Evolutionary conservation across 2,113 vertebrate genomes (phyloP).

Genomic region (Sebastes schlegelii): DNA sequence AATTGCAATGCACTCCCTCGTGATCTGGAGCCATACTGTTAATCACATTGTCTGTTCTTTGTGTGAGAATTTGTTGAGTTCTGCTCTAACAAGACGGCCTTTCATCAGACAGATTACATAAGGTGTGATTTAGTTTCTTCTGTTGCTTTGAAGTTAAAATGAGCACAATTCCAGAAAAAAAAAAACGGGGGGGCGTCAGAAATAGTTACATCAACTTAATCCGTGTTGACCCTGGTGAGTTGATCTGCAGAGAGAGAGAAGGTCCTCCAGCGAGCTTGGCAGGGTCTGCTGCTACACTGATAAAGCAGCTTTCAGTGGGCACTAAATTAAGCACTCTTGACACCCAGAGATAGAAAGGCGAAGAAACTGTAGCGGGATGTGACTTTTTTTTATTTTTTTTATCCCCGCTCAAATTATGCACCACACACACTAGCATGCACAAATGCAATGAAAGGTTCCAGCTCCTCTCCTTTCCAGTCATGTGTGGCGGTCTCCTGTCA

Average conservation of each 20-base stretch:
- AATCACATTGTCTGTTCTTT: conserved; percentile 7
- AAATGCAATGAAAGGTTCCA: conserved; percentile 23
- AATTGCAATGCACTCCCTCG: conserved; percentile 14
- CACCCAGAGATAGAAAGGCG: conserved; percentile 47
- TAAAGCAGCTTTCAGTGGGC: conserved; percentile 58
- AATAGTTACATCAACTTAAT: conserved; percentile 28
- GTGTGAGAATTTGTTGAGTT: background rate
- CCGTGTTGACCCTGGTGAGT: conserved; percentile 3
- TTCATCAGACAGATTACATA: background rate
- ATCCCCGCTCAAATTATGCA: conserved; percentile 16
- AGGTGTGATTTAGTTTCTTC: background rate
- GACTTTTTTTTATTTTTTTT: conserved; percentile 5
- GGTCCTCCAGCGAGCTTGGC: conserved; percentile 43
- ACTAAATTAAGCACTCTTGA: conserved; percentile 56
- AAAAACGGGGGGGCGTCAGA: background rate
- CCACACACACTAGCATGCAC: conserved; percentile 9
- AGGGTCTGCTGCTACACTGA: conserved; percentile 52
- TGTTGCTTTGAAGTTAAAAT: background rate
- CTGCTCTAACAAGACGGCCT: background rate
- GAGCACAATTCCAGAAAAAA: background rate
- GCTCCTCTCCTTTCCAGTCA: conserved; percentile 31
- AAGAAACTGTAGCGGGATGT: conserved; percentile 31
- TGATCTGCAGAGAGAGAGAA: conserved; percentile 17
- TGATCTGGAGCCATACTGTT: conserved; percentile 1
- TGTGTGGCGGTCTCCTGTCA: conserved; percentile 48